phyloP scores from a whole-genome alignment of 1,140 invertebrate species.

The Xylocopa sonorina region DNA sequence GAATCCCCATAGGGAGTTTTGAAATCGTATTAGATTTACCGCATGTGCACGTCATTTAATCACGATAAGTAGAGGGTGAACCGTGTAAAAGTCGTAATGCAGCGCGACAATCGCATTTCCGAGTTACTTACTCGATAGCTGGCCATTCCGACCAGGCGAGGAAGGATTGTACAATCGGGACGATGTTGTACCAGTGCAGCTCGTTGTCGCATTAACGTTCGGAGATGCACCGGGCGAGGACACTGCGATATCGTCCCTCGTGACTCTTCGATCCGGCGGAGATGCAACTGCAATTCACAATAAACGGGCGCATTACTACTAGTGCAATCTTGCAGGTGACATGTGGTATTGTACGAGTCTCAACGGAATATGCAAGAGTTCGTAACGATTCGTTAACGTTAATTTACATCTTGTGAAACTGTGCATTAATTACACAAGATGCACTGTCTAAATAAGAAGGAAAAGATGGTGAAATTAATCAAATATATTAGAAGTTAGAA shows the following conservation, averaged over 20 bases:
- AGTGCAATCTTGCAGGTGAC: not conserved
- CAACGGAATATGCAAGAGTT: too few species aligned
- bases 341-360: not conserved
- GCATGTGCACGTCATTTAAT: not conserved
- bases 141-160: conserved; percentile 82
- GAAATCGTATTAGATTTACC: too few species aligned
- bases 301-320: not conserved
- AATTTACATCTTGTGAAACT: too few species aligned
- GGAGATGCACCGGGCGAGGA: conserved; percentile 65
- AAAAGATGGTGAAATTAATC: too few species aligned
- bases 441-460: too few species aligned
- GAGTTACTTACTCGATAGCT: conserved; percentile 84
- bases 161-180: conserved; percentile 73
- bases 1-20: too few species aligned
- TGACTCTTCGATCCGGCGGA: conserved; percentile 83
- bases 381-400: too few species aligned
- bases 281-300: conserved; percentile 83
- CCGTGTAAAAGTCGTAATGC: not conserved
- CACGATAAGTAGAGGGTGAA: not conserved
- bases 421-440: too few species aligned
- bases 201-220: conserved; percentile 65
- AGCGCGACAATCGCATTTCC: not conserved
- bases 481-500: too few species aligned
- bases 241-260: conserved; percentile 79
- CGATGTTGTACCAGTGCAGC: conserved; percentile 62